Base-by-base conservation (phyloP, 1,140 invertebrate genomes). In the Drosophila serrata region DNA sequence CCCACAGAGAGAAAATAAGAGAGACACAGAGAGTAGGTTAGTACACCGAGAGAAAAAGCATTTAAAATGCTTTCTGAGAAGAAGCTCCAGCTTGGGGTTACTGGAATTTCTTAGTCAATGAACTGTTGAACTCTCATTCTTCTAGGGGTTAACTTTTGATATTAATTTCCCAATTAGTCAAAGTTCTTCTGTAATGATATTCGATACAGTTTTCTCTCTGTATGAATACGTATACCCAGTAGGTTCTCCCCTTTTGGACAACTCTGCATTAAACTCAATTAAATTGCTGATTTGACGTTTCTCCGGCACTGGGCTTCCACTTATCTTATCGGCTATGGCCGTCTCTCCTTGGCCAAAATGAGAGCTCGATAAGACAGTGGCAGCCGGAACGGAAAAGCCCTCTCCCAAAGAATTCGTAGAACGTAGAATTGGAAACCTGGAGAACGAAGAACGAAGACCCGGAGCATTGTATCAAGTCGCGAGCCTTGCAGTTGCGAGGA, bases 401-500 rank as follows among this genome's bases (percentile, higher is more conserved):
- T 67, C 65, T 68, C 65, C 22, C 43, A 9, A 24, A 24, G 19
- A 56, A 22, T 29, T 29, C 22, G 33, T 15, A 39, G 15, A 39
- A 24, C 19, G 19, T 6, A 35, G 19, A 13, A 12, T 12, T 17
- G 19, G 58, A n/a, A 19, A 64, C 33, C 33, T n/a, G 31, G 33
- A 27, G 60, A 12, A 15, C 39, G 29, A 29, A 43, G 61, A 35
- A 9, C 12, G 51, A 19, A 31, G 37, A 63, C 60, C 62, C 39
- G 29, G 62, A 35, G 29, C 61, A 27, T n/a, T 22, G 61, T 53
- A 39, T 33, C 63, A n/a, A 42, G 43, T 35, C 27, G 27, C 45
- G 45, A 67, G 61, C 65, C 65, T 68, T 69, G 65, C 65, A 69
- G 69, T 72, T 72, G 40, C 68, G 69, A 72, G 69, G 69, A 72